phyloP scores from a whole-genome alignment of 2,113 vertebrate genomes.

The Ailurus styani region DNA sequence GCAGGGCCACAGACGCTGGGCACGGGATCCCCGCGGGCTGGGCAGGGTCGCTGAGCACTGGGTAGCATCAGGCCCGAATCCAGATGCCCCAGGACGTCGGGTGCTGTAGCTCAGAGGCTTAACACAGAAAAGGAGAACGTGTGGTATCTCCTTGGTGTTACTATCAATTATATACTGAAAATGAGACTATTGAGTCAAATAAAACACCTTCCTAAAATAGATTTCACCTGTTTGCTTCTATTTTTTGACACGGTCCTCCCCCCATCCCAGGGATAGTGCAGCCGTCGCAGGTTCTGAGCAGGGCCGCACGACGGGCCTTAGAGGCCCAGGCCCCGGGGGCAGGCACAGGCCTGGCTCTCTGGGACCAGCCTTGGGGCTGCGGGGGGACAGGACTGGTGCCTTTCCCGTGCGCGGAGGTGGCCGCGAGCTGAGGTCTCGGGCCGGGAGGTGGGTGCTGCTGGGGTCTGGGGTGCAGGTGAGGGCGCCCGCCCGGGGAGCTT shows the following conservation, averaged over 20 bases:
- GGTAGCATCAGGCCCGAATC: accelerated
- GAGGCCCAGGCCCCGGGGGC: not conserved
- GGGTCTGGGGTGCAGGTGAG: not conserved
- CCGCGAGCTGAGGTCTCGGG: no score
- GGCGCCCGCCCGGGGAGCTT: accelerated
- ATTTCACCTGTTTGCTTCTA: not conserved
- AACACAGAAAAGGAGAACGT: no score
- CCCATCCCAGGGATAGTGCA: accelerated
- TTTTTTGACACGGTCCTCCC: not conserved
- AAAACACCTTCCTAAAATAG: not conserved
- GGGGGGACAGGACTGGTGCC: not conserved
- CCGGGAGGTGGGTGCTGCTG: not conserved
- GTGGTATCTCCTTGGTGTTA: accelerated
- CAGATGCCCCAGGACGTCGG: accelerated
- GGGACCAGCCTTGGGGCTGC: accelerated
- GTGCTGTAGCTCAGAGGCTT: not conserved
- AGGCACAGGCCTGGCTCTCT: no score
- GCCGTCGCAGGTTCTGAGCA: not conserved
- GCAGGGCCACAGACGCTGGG: not conserved
- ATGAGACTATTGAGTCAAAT: accelerated
- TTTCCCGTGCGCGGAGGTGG: not conserved
- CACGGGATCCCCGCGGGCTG: accelerated
- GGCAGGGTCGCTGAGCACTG: not conserved
- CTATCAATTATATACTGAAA: accelerated
- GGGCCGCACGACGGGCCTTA: not conserved